These are phyloP conservation scores for Lysiphlebus fabarum DNA, from an alignment of 1,140 invertebrate species.

Conservation along the genomic window DNA sequence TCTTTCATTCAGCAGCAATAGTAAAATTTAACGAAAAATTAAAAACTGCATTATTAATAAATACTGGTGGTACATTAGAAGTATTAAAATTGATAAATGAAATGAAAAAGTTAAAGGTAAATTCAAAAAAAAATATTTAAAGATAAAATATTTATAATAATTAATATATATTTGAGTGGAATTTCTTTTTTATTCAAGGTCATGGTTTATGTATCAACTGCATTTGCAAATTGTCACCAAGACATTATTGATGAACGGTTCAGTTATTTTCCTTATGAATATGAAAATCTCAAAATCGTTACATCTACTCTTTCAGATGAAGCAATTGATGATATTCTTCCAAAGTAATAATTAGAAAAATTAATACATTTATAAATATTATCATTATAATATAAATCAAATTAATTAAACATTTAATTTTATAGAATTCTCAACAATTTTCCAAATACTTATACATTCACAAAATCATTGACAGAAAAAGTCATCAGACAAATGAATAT, in stretches of 20 bases:
- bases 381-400: background rate
- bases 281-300: slow-evolving; percentile 60
- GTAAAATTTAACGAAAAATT: slow-evolving; percentile 67
- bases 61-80: slow-evolving; percentile 64
- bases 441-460: slow-evolving; percentile 74
- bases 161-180: background rate
- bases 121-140: slow-evolving; percentile 31
- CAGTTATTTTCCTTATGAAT: no score
- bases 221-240: slow-evolving; percentile 65
- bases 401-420: slow-evolving; percentile 22
- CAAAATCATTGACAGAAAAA: slow-evolving; percentile 70
- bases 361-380: slow-evolving; percentile 4
- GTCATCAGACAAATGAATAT: slow-evolving; percentile 57
- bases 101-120: slow-evolving; percentile 54
- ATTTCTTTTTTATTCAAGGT: slow-evolving; percentile 52
- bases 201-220: slow-evolving; percentile 69
- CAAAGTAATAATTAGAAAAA: slow-evolving; percentile 52
- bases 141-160: no score
- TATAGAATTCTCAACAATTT: slow-evolving; percentile 61
- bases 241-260: slow-evolving; percentile 57
- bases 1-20: slow-evolving; percentile 67
- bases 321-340: slow-evolving; percentile 53
- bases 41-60: slow-evolving; percentile 62
- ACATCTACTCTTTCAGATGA: slow-evolving; percentile 57
- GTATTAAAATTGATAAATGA: slow-evolving; percentile 51